Evolutionary conservation across 2,888 invertebrate species (phyloP).

Genomic region (Drosophila barbarae): DNA sequence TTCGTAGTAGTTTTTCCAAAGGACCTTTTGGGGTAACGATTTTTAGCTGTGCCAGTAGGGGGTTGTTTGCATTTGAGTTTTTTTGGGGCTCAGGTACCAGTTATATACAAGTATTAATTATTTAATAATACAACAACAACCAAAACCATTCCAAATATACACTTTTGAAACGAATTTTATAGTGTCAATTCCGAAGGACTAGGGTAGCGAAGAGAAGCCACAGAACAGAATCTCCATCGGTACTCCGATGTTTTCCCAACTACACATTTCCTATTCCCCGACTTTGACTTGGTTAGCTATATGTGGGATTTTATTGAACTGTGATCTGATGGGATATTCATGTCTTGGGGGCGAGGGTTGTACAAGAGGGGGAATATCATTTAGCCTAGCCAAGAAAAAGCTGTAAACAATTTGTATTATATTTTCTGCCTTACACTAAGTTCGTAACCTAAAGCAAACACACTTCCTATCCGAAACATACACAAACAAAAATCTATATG

Average conservation of each 20-base stretch:
- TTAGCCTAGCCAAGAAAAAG: slow-evolving; percentile 33
- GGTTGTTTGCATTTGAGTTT: slow-evolving; percentile 29
- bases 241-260: slow-evolving; percentile 17
- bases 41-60: slow-evolving; percentile 49
- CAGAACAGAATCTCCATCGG: slow-evolving; percentile 24
- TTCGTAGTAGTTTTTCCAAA: slow-evolving; percentile 52
- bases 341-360: slow-evolving; percentile 9
- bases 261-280: slow-evolving; percentile 5
- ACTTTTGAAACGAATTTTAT: slow-evolving; percentile 43
- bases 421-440: slow-evolving; percentile 61
- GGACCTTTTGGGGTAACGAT: slow-evolving; percentile 37
- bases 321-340: slow-evolving; percentile 55
- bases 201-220: background rate
- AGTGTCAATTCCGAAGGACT: slow-evolving; percentile 29
- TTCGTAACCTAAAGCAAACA: slow-evolving; percentile 33
- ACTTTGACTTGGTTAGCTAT: slow-evolving; percentile 36
- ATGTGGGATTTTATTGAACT: slow-evolving; percentile 46
- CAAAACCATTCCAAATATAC: slow-evolving; percentile 38
- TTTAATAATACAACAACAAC: slow-evolving; percentile 18
- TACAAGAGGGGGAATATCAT: slow-evolving; percentile 17
- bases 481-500: slow-evolving; percentile 16
- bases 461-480: slow-evolving; percentile 34
- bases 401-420: slow-evolving; percentile 59
- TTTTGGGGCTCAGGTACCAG: slow-evolving; percentile 54
- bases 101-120: slow-evolving; percentile 64